Evolutionary conservation across 2,113 vertebrate species (phyloP).

Genomic region (Atherinomorus stipes): DNA sequence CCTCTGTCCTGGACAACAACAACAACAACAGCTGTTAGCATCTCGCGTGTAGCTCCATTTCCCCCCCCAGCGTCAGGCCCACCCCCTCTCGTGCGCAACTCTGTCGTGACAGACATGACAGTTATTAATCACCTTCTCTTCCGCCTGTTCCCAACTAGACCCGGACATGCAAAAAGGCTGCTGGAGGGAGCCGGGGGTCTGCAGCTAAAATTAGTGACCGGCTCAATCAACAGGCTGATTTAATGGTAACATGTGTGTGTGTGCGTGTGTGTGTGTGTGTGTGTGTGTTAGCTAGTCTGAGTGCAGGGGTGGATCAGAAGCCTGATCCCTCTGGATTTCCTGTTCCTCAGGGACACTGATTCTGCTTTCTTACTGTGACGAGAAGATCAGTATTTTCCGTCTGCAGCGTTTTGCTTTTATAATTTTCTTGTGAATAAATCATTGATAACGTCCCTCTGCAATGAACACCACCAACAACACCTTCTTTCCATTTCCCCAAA

Average conservation of each 20-base stretch:
- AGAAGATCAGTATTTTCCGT: constrained; percentile 21
- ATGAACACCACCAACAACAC: not conserved
- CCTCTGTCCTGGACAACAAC: constrained; percentile 25
- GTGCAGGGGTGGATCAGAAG: constrained; percentile 63
- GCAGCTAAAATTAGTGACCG: constrained; percentile 78
- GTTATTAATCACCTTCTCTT: constrained; percentile 80
- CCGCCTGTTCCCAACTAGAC: constrained; percentile 67
- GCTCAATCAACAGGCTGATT: constrained; percentile 79
- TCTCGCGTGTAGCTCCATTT: constrained; percentile 75
- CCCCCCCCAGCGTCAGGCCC: constrained; percentile 41
- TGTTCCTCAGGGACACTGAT: constrained; percentile 57
- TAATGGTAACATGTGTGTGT: constrained; percentile 61
- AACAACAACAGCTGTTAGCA: constrained; percentile 69
- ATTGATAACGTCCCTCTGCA: not conserved
- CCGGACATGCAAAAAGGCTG: constrained; percentile 46
- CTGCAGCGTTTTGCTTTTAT: constrained; percentile 4
- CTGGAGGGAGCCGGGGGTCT: constrained; percentile 45
- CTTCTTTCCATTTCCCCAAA: not conserved
- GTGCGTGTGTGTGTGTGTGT: constrained; percentile 47
- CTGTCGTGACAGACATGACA: constrained; percentile 76
- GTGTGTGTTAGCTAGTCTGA: constrained; percentile 53
- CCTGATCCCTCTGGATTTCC: constrained; percentile 73
- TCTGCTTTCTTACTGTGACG: constrained; percentile 36
- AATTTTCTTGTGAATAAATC: constrained; percentile 7
- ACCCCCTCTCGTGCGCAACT: constrained; percentile 42